Evolutionary conservation across 1,140 invertebrate species (phyloP), one percentile per base, ranked within the genome.

Genomic region (Zaprionus lachaisei): DNA sequence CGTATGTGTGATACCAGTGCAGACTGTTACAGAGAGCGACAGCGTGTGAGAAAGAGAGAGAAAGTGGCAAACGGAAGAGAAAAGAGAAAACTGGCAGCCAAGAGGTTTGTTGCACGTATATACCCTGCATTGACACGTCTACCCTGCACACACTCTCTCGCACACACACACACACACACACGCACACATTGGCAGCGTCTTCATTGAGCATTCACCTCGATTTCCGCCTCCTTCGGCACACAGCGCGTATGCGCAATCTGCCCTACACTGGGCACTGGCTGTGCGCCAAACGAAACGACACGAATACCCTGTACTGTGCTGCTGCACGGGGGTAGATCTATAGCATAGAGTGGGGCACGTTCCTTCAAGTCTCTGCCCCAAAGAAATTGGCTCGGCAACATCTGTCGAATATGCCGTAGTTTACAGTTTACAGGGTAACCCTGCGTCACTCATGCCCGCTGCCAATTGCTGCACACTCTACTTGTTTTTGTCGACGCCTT

Each of bases 1-100:
- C 72, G 72, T 75, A 75, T 75, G 66, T 70, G 72, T 75, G 60
- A 70, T 75, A 26, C 57, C 15, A 60, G 22, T 28, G 54, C 26
- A 44, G 17, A 62, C 22, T 5, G 24, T 9, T 9, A 49, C 38
- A 62, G 67, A 69, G 58, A 60, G 70, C 56, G 58, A 60, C 70
- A 44, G 72, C 72, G 70, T 75, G 72, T 70, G 66, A 22, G 56
- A 73, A 22, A 49, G 47, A 24, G 20, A 51, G n/a, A 49, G 31
- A 34, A 34, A 1, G 31, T 34, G 31, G 31, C 31, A 34, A 34
- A 4, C 31, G 31, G 9, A 34, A 34, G 31, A 34, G 47, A 22
- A 4, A 51, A 51, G 47, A 20, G 17, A 51, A 24, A 4, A 14
- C 47, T 22, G 20, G 1, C 47, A 7, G 20, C 47, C 20, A 12